phyloP scores from a whole-genome alignment of 2,888 invertebrate species.

The Ethmia dodecea region DNA sequence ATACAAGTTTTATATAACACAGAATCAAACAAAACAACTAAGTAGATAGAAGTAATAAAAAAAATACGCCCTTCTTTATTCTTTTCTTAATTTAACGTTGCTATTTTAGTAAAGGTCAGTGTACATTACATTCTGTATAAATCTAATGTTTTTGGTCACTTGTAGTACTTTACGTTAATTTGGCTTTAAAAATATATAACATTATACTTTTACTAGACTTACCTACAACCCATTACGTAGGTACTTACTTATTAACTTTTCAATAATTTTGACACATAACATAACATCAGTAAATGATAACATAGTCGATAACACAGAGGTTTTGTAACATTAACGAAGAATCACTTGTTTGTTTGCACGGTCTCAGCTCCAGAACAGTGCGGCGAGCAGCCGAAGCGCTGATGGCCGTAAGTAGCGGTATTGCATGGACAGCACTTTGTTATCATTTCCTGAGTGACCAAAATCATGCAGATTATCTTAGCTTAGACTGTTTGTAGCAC shows the following conservation, averaged over 20 bases:
- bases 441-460: constrained; percentile 61
- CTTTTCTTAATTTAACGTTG: too few relatives aligned
- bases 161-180: too few relatives aligned
- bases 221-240: too few relatives aligned
- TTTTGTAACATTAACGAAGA: constrained; percentile 27
- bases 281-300: constrained; percentile 60
- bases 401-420: constrained; percentile 62
- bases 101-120: too few relatives aligned
- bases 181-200: too few relatives aligned
- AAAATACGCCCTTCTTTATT: too few relatives aligned
- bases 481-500: constrained; percentile 14
- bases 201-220: too few relatives aligned
- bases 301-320: constrained; percentile 25
- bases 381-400: constrained; percentile 48
- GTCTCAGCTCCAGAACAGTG: constrained; percentile 50
- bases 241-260: neutral
- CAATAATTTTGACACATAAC: constrained; percentile 21
- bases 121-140: too few relatives aligned
- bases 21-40: too few relatives aligned
- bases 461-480: constrained; percentile 19
- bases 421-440: constrained; percentile 48
- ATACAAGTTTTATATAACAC: too few relatives aligned
- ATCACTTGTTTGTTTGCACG: constrained; percentile 47
- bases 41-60: too few relatives aligned
- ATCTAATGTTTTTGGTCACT: too few relatives aligned